Evolutionary conservation across 2,888 invertebrate species (phyloP).

Genomic region (Ditula angustiorana): DNA sequence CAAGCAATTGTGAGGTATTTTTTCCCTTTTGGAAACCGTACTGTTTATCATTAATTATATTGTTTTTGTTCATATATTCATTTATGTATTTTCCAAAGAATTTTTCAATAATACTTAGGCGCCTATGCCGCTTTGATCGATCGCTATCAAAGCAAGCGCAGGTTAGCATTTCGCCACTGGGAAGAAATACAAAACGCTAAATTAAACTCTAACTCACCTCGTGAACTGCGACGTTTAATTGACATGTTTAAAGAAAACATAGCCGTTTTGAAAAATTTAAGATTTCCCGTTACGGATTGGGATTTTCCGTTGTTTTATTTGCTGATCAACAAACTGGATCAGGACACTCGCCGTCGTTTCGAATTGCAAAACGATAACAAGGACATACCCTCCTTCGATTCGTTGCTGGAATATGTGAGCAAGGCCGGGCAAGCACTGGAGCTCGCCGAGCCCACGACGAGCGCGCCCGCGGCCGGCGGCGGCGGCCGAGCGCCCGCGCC

Average conservation of each 20-base stretch:
- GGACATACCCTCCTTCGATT: neutral
- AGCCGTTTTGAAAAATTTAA: constrained; percentile 15
- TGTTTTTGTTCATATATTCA: too few species aligned
- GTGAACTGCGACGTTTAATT: neutral
- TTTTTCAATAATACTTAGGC: too few species aligned
- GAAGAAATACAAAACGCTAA: constrained; percentile 10
- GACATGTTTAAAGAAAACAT: constrained; percentile 12
- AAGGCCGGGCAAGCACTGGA: too few species aligned
- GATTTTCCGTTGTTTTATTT: constrained; percentile 22
- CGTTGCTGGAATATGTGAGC: neutral
- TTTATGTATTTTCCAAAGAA: too few species aligned
- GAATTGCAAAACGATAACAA: constrained; percentile 5
- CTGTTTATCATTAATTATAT: too few species aligned
- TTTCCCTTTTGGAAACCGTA: too few species aligned
- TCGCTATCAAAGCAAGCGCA: constrained; percentile 10
- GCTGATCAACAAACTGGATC: constrained; percentile 11
- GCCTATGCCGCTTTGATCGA: constrained; percentile 13
- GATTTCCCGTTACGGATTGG: constrained; percentile 16
- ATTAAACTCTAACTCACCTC: neutral
- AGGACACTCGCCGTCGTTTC: constrained; percentile 15
- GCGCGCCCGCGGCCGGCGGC: neutral
- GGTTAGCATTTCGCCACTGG: constrained; percentile 8
- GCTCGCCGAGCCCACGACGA: neutral
- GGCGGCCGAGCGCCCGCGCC: neutral
- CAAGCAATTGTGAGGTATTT: too few species aligned